Evolutionary conservation across 1,140 invertebrate species (phyloP).

Genomic region (Orius insidiosus): DNA sequence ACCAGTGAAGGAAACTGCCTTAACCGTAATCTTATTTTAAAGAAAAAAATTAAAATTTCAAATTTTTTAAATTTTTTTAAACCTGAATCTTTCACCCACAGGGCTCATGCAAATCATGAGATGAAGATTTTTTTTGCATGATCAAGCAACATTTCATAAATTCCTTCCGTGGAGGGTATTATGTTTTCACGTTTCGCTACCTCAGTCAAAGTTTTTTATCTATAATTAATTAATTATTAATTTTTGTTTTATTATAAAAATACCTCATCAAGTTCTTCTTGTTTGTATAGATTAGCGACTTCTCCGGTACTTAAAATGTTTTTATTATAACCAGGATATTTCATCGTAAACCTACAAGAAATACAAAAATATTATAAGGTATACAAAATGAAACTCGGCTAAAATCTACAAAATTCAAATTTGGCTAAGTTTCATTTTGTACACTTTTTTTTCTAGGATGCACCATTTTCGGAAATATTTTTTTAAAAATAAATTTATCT

Average conservation of each 20-base stretch:
- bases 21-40: constrained; percentile 55
- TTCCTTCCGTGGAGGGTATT: constrained; percentile 41
- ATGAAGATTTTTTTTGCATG: constrained; percentile 58
- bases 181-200: constrained; percentile 44
- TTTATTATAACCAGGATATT: constrained; percentile 75
- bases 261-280: constrained; percentile 68
- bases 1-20: constrained; percentile 70
- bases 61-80: constrained; percentile 10
- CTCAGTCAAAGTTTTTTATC: constrained; percentile 50
- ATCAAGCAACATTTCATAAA: constrained; percentile 54
- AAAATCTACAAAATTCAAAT: too few species aligned
- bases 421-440: too few species aligned
- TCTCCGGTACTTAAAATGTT: constrained; percentile 73
- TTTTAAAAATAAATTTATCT: too few species aligned
- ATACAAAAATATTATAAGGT: too few species aligned
- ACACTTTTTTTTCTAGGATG: too few species aligned
- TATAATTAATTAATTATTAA: constrained; percentile 23
- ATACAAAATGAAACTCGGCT: too few species aligned
- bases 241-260: constrained; percentile 3
- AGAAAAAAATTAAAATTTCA: constrained; percentile 8
- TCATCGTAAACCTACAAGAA: constrained; percentile 45
- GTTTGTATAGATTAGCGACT: constrained; percentile 64
- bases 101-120: constrained; percentile 73
- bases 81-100: constrained; percentile 50
- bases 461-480: too few species aligned